Evolutionary conservation across 2,113 vertebrate species (phyloP).

Genomic region (Stegastes partitus): DNA sequence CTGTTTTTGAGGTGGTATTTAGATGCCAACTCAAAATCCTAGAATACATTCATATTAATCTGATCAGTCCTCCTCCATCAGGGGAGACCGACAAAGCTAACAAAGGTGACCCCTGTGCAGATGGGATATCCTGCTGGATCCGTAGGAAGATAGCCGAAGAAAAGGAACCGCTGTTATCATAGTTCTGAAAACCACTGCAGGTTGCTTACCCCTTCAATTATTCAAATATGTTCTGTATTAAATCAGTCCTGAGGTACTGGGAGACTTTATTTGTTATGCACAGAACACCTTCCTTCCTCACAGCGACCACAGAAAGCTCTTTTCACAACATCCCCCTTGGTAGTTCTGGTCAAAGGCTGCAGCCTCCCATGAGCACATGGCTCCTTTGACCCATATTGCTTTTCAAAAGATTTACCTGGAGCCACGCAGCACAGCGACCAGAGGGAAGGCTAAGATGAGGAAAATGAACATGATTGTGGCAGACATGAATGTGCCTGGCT

Average conservation of each 20-base stretch:
- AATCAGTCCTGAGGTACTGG: conserved; percentile 46
- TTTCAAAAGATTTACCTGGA: conserved; percentile 64
- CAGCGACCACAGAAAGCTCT: conserved; percentile 39
- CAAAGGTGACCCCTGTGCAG: conserved; percentile 59
- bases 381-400: conserved; percentile 61
- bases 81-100: conserved; percentile 25
- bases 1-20: conserved; percentile 31
- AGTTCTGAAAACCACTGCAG: conserved; percentile 39
- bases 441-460: conserved; percentile 25
- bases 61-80: conserved; percentile 17
- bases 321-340: conserved; percentile 40
- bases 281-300: conserved; percentile 37
- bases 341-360: conserved; percentile 56
- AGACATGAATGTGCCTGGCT: conserved; percentile 15
- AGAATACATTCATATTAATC: conserved; percentile 56
- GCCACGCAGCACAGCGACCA: conserved; percentile 16
- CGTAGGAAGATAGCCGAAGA: conserved; percentile 58
- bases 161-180: conserved; percentile 45
- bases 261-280: conserved; percentile 56
- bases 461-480: conserved; percentile 36
- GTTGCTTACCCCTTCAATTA: conserved; percentile 68
- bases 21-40: conserved; percentile 36
- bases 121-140: conserved; percentile 41
- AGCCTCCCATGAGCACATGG: conserved; percentile 41
- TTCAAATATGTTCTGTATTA: conserved; percentile 70